Conservation (phyloP, 2,113 vertebrate species). For the Origma solitaria region DNA sequence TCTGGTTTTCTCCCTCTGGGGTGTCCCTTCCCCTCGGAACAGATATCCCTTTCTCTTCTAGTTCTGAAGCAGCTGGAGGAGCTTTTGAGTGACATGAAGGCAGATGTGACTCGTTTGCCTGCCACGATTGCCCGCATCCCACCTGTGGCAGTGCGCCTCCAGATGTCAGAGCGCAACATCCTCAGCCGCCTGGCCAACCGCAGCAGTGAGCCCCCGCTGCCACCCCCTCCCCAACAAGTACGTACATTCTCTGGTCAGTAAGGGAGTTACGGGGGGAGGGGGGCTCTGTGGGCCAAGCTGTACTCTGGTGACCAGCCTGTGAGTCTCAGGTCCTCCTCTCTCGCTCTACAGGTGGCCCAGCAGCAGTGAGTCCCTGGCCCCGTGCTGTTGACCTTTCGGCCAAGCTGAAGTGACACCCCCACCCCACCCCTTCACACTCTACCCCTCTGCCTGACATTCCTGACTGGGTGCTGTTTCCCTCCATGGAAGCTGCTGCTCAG, state of each 20-base stretch:
- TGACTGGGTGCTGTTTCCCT: slow-evolving; percentile 58
- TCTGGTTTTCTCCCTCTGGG: not conserved
- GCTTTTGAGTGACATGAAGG: slow-evolving; percentile 97
- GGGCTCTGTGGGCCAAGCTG: not conserved
- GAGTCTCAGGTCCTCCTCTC: not conserved
- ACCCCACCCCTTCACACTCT: slow-evolving; percentile 37
- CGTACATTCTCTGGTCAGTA: not conserved
- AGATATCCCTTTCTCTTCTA: slow-evolving; percentile 51
- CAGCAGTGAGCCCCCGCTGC: slow-evolving; percentile 84
- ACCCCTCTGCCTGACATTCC: slow-evolving; percentile 68
- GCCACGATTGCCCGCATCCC: slow-evolving; percentile 96
- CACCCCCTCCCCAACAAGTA: slow-evolving; percentile 86
- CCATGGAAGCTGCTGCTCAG: slow-evolving; percentile 60
- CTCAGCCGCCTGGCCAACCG: slow-evolving; percentile 94
- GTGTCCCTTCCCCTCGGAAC: not conserved
- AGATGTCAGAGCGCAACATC: slow-evolving; percentile 98
- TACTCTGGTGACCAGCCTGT: not conserved
- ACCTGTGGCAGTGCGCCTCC: slow-evolving; percentile 90
- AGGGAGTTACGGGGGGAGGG: not conserved
- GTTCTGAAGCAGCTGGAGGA: slow-evolving; percentile 99
- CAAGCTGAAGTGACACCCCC: slow-evolving; percentile 63
- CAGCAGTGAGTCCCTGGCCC: slow-evolving; percentile 71
- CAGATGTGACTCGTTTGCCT: slow-evolving; percentile 92
- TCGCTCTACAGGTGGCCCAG: slow-evolving; percentile 71
- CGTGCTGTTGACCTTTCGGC: slow-evolving; percentile 40